Conservation (phyloP, 2,113 vertebrate genomes). For the Peucedramus taeniatus region DNA sequence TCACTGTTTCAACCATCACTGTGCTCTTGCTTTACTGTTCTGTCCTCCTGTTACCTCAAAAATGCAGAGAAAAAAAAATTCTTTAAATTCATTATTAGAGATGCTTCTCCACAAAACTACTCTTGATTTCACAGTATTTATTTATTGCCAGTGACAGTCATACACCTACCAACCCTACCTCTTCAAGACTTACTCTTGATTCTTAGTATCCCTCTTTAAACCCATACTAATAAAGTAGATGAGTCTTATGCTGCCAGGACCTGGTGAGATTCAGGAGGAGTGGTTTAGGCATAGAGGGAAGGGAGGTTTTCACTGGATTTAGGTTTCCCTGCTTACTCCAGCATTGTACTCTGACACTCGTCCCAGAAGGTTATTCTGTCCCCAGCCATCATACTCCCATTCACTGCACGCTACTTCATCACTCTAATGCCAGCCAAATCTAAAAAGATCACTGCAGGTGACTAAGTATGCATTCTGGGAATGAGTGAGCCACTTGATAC, state of each 20-base stretch:
- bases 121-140: neutral
- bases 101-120: neutral
- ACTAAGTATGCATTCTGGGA: neutral
- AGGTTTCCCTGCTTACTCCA: neutral
- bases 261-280: neutral
- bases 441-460: neutral
- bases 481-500: neutral
- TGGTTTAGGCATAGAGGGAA: neutral
- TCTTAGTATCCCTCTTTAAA: neutral
- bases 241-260: neutral
- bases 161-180: neutral
- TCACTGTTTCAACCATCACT: fast-evolving
- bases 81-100: neutral
- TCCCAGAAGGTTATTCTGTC: neutral
- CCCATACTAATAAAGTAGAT: too few relatives aligned
- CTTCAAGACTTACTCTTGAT: neutral
- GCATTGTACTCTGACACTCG: neutral
- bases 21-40: neutral
- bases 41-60: neutral
- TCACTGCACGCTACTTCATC: neutral
- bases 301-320: neutral
- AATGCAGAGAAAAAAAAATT: neutral
- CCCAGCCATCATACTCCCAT: neutral
- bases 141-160: neutral
- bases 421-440: neutral